Evolutionary conservation across 1,140 invertebrate genomes (phyloP), one percentile per base, ranked within the genome.

Genomic region (Drepana arcuata): DNA sequence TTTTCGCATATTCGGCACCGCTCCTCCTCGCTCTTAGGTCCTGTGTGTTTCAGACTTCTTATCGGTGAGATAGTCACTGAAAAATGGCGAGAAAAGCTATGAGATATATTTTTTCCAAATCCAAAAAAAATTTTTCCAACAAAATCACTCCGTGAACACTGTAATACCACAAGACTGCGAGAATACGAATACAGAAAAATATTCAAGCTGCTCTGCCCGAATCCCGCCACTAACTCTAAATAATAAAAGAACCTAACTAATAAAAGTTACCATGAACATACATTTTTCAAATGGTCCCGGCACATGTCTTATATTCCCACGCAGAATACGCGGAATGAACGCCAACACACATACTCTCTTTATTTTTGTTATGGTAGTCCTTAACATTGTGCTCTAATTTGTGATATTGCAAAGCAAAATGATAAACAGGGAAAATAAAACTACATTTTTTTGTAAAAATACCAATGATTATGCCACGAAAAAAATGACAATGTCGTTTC

Each of bases 381-480:
- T 51, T 43, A 64, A 41, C 63, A 63, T 67, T 28, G 43, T 59
- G 25, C 1, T 38, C 14, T 14, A 26, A 40, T 46, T 33, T 40
- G 32, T 37, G 29, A 34, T 6, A 45, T n/a, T n/a, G n/a, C n/a
- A n/a, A n/a, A n/a, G n/a, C n/a, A n/a, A n/a, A n/a, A 41, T 53
- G 39, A 46, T 51, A 48, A 53, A 34, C 41, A 53, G 46, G 41
- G 46, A 56, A 61, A 52, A 53, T 52, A 50, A 55, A 41, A 39
- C 26, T 47, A 55, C 51, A 55, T 60, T 47, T 52, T 55, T 49
- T 41, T 46, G 12, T 26, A 35, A 34, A 5, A 14, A 24, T 26
- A 16, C 29, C 23, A 24, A 26, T n/a, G n/a, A n/a, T n/a, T n/a
- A n/a, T 26, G 4, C 21, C 13, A 16, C 26, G 21, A 32, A 51